Evolutionary conservation across 2,888 invertebrate genomes (phyloP).

Genomic region (Drymonia ruficornis): DNA sequence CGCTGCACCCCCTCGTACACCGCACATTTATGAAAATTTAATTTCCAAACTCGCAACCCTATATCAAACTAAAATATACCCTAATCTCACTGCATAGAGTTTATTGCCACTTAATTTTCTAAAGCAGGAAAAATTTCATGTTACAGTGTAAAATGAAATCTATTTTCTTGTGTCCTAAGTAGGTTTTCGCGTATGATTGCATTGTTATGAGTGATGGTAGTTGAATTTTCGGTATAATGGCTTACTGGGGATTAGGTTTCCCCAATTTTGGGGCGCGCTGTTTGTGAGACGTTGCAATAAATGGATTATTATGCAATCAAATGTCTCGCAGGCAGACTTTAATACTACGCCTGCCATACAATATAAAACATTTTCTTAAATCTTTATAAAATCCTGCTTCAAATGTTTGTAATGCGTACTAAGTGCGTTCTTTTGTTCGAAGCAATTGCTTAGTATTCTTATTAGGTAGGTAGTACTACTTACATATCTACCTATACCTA

Average conservation of each 20-base stretch:
- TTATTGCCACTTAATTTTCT: slow-evolving; percentile 68
- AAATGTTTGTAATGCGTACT: too few relatives aligned
- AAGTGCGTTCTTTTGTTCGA: too few relatives aligned
- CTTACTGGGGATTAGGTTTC: slow-evolving; percentile 80
- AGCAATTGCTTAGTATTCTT: too few relatives aligned
- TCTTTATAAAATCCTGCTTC: neutral
- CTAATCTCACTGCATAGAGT: slow-evolving; percentile 66
- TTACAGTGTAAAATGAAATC: slow-evolving; percentile 57
- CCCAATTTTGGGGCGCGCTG: slow-evolving; percentile 63
- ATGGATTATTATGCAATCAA: slow-evolving; percentile 79
- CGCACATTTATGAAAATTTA: slow-evolving; percentile 80
- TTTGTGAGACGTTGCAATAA: slow-evolving; percentile 73
- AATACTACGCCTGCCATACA: slow-evolving; percentile 27
- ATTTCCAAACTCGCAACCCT: slow-evolving; percentile 69
- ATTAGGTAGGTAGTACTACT: too few relatives aligned
- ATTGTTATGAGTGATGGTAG: slow-evolving; percentile 65
- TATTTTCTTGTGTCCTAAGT: slow-evolving; percentile 57
- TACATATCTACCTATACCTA: too few relatives aligned
- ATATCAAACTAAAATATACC: slow-evolving; percentile 70
- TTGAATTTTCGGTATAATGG: slow-evolving; percentile 78
- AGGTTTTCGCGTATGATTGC: slow-evolving; percentile 39
- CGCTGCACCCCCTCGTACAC: slow-evolving; percentile 29
- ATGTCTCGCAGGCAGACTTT: slow-evolving; percentile 45
- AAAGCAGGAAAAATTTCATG: slow-evolving; percentile 52
- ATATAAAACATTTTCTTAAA: slow-evolving; percentile 6